Percentiles rank a stretch among this genome's conserved stretches.
Conservation (phyloP, 1,140 invertebrate genomes). For the Drosophila erecta region DNA sequence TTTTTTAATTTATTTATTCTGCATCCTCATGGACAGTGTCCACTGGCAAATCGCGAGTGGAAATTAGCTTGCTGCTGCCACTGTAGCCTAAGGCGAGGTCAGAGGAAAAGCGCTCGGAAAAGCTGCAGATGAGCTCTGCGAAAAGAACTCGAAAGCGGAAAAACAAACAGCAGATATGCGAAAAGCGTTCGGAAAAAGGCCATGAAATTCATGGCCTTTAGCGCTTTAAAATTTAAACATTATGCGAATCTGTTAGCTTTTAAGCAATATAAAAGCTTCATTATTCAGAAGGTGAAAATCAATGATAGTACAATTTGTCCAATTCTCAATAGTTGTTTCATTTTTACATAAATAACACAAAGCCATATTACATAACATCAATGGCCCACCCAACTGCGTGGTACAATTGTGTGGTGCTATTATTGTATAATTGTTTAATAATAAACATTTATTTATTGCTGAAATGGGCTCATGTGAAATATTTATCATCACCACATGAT, state of each 20-base stretch:
- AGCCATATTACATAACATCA: background rate
- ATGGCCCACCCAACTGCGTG: background rate
- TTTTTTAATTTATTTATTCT: constrained; percentile 67
- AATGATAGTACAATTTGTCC: background rate
- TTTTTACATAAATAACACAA: constrained; percentile 1
- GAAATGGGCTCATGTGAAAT: background rate
- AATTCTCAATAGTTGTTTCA: background rate
- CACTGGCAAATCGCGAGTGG: constrained; percentile 32
- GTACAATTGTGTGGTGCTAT: background rate
- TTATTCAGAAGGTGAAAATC: background rate
- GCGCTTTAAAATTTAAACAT: background rate
- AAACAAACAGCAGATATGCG: constrained; percentile 11
- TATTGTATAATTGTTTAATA: background rate
- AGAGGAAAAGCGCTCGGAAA: background rate
- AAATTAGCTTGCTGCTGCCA: constrained; percentile 44
- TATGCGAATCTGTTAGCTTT: background rate
- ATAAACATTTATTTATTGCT: constrained; percentile 6
- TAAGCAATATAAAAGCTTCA: background rate
- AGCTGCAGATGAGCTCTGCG: constrained; percentile 23
- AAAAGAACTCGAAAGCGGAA: background rate
- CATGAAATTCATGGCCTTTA: background rate
- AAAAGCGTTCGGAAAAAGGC: constrained; percentile 1
- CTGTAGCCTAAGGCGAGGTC: constrained; percentile 34
- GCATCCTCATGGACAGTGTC: constrained; percentile 41
- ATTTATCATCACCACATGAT: background rate